Evolutionary conservation across 2,797 vertebrate genomes (phyloP), one percentile per base, ranked within the genome.

Genomic region (Lepus townsendii): DNA sequence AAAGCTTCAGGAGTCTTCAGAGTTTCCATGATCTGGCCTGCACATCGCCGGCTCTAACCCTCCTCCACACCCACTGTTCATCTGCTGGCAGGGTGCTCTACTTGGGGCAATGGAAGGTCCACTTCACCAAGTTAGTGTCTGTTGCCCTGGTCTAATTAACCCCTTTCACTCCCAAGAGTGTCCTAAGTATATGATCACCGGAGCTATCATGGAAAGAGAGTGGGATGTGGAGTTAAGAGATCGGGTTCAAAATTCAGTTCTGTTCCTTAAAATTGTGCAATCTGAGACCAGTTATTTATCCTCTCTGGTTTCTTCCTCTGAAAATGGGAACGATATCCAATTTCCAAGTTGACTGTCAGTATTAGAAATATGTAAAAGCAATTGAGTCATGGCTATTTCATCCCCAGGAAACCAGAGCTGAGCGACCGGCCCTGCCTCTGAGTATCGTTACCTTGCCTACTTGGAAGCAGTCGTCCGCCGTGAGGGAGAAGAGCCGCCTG

Each of bases 391-490:
- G 68, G n/a, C 47, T 42, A 90, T 87, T 95, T 84, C 60, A 79
- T 22, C 52, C 75, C 1, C 0, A n/a, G 77, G 68, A 78, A 93
- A 76, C 5, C 3, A 54, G 26, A 27, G 35, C 24, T 2, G 2
- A 91, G 57, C 32, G 32, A 71, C 11, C 50, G 6, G 1, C 4
- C 11, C 88, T 97, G 80, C 38, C 78, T 73, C 79, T 72, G 82
- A 75, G 35, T 14, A 32, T 0, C 1, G 16, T 94, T 98, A 99
- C 99, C 99, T 99, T 99, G 96, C 99, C 99, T 80, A 99, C 98
- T 1, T 99, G 98, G 97, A 99, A 99, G 97, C 99, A 99, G 98
- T 99, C 99, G 0, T 99, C 99, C 0, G 99, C 99, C 0, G 99
- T 99, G 92, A 99, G 98, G 0, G 97, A 78, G 62, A 98, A 87